Percentiles rank a stretch among this genome's conserved stretches.
phyloP scores from a whole-genome alignment of 2,888 invertebrate species.

The Hofmannophila pseudospretella region DNA sequence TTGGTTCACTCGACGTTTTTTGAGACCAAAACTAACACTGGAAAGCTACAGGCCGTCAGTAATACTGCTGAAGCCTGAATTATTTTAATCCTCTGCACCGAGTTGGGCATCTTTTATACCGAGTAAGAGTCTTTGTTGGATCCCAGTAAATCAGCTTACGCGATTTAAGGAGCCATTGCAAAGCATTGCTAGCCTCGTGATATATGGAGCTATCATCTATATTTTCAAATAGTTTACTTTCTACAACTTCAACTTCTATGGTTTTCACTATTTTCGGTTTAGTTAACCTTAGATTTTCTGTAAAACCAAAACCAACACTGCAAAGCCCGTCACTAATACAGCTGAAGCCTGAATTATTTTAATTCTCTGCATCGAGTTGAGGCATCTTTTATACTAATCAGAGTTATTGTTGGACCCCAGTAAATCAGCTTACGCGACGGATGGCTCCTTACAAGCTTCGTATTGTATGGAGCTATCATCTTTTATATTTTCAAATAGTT shows the following conservation, averaged over 20 bases:
- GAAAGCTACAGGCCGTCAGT: no score
- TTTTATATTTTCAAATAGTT: conserved; percentile 30
- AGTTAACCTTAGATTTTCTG: no score
- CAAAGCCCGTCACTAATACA: conserved; percentile 16
- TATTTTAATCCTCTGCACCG: conserved; percentile 58
- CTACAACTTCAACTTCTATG: no score
- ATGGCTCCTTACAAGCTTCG: conserved; percentile 48
- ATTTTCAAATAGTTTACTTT: conserved; percentile 25
- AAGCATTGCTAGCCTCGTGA: conserved; percentile 51
- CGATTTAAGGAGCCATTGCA: conserved; percentile 54
- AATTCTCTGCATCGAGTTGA: conserved; percentile 47
- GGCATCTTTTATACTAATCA: conserved; percentile 57
- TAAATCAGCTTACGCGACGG: conserved; percentile 72
- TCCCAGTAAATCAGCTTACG: conserved; percentile 69
- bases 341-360: conserved; percentile 64
- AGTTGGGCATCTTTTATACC: conserved; percentile 57
- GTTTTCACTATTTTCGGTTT: no score
- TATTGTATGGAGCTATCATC: conserved; percentile 49
- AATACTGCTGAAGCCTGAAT: conserved; percentile 58
- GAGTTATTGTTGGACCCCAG: conserved; percentile 52
- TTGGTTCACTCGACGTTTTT: no score
- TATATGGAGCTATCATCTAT: conserved; percentile 47
- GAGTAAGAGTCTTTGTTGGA: conserved; percentile 50
- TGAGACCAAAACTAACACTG: no score
- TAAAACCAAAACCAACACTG: no score